Base-by-base conservation (phyloP, 2,797 vertebrate species). In the Lutjanus argentimaculatus region DNA sequence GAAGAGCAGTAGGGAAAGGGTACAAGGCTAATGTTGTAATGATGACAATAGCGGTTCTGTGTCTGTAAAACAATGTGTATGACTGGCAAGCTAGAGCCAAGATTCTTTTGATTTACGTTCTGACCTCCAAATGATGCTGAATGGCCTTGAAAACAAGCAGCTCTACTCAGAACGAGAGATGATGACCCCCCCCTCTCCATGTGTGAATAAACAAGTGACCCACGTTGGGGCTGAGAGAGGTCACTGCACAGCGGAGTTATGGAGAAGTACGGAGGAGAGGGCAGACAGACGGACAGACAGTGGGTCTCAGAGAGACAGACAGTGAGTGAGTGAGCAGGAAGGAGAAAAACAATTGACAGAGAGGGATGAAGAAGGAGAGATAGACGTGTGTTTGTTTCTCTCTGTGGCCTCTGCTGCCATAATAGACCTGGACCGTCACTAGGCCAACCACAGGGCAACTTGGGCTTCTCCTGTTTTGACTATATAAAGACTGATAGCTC, bases 41-140 rank as follows among this genome's bases (percentile, higher is more conserved):
- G 85, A 76, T 62, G 77, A 93, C 91, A 93, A 93, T 88, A 73
- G 85, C 12, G 55, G 80, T 84, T 85, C 85, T 92, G 90, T 93
- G 84, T 77, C 55, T 66, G 70, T 82, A 87, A 89, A 89, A 88
- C 86, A 87, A 76, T 83, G 79, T 21, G 72, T 59, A 56, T 63
- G 71, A 89, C 74, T 68, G 68, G 74, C 53, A 40, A 69, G 68
- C n/a, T 0, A 30, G 68, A 78, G 77, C 68, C 73, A 63, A 75
- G 67, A 82, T 82, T 87, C 72, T 86, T 90, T 83, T 78, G 81
- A 90, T 90, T 86, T 88, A 88, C 75, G 61, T 67, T 85, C 71
- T 36, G 85, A 76, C 81, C 75, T 83, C 87, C 43, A 52, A 80
- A 86, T 43, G 66, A 78, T 88, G 61, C 81, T 67, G 49, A 87